Conservation (phyloP, 2,888 invertebrate species). For the Polydrusus cervinus region DNA sequence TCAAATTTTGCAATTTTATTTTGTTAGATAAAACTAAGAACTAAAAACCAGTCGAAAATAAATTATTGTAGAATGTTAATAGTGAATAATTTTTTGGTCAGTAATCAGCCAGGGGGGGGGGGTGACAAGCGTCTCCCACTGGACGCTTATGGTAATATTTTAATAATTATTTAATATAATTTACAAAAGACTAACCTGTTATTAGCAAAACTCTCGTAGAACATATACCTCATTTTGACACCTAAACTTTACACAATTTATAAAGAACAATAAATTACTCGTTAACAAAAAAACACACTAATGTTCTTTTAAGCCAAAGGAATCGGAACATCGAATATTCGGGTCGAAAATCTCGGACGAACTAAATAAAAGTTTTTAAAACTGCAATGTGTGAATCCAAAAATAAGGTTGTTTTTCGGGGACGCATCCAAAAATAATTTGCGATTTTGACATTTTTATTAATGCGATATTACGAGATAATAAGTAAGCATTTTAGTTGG, state of each 20-base stretch:
- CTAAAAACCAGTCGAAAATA: no score
- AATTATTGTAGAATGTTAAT: no score
- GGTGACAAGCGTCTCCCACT: no score
- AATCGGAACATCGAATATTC: slow-evolving; percentile 44
- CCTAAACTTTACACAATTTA: not conserved
- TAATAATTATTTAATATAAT: no score
- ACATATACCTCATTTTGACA: slow-evolving; percentile 47
- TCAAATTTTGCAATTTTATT: no score
- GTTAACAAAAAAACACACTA: not conserved
- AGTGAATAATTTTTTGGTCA: no score
- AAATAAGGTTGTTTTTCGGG: slow-evolving; percentile 45
- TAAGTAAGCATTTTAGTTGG: slow-evolving; percentile 20
- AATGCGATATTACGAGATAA: slow-evolving; percentile 29
- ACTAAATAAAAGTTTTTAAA: slow-evolving; percentile 34
- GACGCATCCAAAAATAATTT: slow-evolving; percentile 40
- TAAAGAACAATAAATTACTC: not conserved
- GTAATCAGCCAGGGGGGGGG: no score
- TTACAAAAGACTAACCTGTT: slow-evolving; percentile 34
- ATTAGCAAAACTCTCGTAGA: slow-evolving; percentile 46
- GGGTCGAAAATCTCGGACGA: slow-evolving; percentile 49
- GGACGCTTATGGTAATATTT: no score
- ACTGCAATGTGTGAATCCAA: slow-evolving; percentile 28
- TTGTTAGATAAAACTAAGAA: no score
- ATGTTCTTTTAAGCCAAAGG: slow-evolving; percentile 4
- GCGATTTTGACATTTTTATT: slow-evolving; percentile 26